These are phyloP conservation scores for Coenobita brevimanus DNA, from an alignment of 1,140 invertebrate genomes.

Conservation along the genomic window DNA sequence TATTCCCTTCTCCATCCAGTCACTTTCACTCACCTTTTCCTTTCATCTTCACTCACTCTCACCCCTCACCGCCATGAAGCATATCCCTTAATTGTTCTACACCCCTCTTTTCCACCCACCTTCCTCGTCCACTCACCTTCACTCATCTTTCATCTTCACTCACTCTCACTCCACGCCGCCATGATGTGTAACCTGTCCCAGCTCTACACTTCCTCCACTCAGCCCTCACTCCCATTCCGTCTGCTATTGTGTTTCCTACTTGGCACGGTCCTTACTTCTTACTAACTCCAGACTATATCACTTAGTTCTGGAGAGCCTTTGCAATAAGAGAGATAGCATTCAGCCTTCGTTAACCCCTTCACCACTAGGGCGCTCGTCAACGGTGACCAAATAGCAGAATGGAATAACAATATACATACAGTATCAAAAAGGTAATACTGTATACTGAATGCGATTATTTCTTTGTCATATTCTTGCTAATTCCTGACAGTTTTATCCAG, in stretches of 20 bases:
- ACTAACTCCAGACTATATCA: too few relatives aligned
- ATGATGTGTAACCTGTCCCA: neutral
- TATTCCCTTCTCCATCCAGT: neutral
- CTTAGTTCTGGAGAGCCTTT: too few relatives aligned
- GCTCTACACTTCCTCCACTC: neutral
- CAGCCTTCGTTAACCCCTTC: too few relatives aligned
- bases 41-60: neutral
- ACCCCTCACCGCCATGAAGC: neutral
- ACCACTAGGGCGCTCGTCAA: too few relatives aligned
- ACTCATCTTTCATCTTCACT: neutral
- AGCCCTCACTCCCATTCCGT: neutral
- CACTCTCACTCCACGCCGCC: neutral
- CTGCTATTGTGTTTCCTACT: neutral
- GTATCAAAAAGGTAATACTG: too few relatives aligned
- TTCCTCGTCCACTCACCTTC: neutral
- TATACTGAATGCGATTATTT: too few relatives aligned
- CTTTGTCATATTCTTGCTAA: too few relatives aligned
- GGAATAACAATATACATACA: too few relatives aligned
- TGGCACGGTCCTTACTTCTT: too few relatives aligned
- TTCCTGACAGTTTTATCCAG: too few relatives aligned
- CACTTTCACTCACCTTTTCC: neutral
- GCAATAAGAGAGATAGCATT: too few relatives aligned
- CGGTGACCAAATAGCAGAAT: too few relatives aligned
- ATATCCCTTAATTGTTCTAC: neutral
- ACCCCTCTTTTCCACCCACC: neutral